Conservation (phyloP, 2,113 vertebrate species). For the Onychostruthus taczanowskii region DNA sequence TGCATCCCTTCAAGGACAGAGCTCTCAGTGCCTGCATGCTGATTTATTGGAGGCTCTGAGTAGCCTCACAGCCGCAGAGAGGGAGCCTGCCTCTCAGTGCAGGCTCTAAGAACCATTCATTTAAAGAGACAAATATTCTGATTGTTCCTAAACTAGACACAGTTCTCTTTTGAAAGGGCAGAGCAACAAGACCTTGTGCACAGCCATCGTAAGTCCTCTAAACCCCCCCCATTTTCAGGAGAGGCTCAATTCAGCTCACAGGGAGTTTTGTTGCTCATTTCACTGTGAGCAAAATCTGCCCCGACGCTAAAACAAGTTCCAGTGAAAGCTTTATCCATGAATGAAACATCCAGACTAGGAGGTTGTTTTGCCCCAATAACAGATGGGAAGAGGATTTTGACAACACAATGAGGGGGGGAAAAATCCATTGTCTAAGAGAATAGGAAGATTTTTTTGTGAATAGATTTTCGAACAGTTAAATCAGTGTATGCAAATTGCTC, state of each 20-base stretch:
- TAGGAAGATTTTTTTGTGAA: neutral
- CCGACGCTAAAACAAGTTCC: neutral
- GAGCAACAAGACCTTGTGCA: neutral
- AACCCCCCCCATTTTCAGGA: neutral
- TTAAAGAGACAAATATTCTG: constrained; percentile 65
- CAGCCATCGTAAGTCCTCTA: neutral
- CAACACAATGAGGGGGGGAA: accelerated
- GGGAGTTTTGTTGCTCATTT: neutral
- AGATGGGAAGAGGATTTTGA: neutral
- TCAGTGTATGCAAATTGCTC: neutral
- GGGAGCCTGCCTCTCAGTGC: constrained; percentile 24
- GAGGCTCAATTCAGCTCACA: neutral
- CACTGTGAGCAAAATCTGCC: neutral
- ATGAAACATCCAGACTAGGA: neutral
- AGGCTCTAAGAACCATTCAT: constrained; percentile 33
- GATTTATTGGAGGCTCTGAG: constrained; percentile 53
- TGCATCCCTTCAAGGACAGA: constrained; percentile 76
- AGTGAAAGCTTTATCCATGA: neutral
- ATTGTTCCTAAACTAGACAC: neutral
- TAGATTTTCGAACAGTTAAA: neutral
- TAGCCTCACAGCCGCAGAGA: constrained; percentile 42
- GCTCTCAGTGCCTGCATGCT: constrained; percentile 51
- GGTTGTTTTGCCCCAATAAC: neutral
- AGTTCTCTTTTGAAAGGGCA: neutral
- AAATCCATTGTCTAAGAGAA: neutral